Conservation (phyloP, 53 echinoderm and acorn worm genomes). For the Crossaster papposus region DNA sequence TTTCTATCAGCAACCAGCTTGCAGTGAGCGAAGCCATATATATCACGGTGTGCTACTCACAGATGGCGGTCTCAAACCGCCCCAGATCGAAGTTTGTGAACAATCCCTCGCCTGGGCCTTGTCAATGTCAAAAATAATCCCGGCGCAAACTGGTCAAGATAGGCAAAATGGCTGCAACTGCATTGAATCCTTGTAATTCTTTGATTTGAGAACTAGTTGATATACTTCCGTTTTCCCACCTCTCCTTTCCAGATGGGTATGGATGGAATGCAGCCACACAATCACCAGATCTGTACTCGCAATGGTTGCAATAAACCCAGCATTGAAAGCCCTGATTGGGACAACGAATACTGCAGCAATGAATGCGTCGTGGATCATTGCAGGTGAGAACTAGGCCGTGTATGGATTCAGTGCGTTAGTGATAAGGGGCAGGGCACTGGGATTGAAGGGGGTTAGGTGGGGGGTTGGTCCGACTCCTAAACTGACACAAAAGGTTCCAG, state of each 20-base stretch:
- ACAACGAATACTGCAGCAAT: slow-evolving; percentile 98
- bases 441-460: not conserved
- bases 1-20: no score
- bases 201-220: not conserved
- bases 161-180: not conserved
- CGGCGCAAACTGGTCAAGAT: no score
- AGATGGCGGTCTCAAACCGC: no score
- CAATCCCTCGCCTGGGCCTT: no score
- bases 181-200: no score
- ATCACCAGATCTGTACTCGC: slow-evolving; percentile 81
- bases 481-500: slow-evolving; percentile 36
- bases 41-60: no score
- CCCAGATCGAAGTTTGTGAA: no score
- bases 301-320: slow-evolving; percentile 89
- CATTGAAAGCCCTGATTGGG: slow-evolving; percentile 93
- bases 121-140: no score
- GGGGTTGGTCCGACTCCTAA: not conserved
- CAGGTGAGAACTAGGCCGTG: slow-evolving; percentile 68
- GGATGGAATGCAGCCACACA: slow-evolving; percentile 51
- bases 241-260: slow-evolving; percentile 26
- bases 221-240: not conserved
- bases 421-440: not conserved
- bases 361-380: slow-evolving; percentile 99
- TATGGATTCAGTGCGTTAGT: slow-evolving; percentile 7
- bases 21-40: no score